Conservation (phyloP, 2,797 vertebrate species). For the Pelodytes ibericus region DNA sequence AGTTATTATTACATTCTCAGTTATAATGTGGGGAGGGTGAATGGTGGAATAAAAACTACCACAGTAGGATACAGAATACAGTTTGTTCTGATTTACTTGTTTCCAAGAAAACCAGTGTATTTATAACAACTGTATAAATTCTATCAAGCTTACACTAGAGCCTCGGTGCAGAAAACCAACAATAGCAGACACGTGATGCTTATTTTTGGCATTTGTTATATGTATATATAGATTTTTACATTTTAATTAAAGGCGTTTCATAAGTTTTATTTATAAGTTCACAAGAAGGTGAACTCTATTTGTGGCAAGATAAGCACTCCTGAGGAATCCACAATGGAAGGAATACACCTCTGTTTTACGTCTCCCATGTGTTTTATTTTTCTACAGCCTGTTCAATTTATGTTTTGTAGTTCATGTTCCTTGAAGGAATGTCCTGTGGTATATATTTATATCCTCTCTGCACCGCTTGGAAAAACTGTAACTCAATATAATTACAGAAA, state of each 20-base stretch:
- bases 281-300: too few species aligned
- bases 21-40: not conserved
- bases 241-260: too few species aligned
- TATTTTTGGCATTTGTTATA: too few species aligned
- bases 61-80: not conserved
- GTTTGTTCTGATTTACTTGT: conserved; percentile 6
- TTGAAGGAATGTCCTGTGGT: conserved; percentile 31
- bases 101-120: not conserved
- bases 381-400: conserved; percentile 18
- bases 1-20: not conserved
- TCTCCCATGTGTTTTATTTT: conserved; percentile 27
- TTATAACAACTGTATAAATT: not conserved
- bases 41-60: not conserved
- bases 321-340: not conserved
- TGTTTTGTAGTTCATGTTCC: conserved; percentile 42
- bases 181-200: too few species aligned
- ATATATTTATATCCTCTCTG: conserved; percentile 33
- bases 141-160: too few species aligned
- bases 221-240: too few species aligned
- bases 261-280: too few species aligned
- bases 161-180: too few species aligned
- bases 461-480: conserved; percentile 19
- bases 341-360: conserved; percentile 9
- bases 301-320: not conserved
- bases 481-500: conserved; percentile 13